phyloP scores from a whole-genome alignment of 2,888 invertebrate genomes.

The Antitype chi region DNA sequence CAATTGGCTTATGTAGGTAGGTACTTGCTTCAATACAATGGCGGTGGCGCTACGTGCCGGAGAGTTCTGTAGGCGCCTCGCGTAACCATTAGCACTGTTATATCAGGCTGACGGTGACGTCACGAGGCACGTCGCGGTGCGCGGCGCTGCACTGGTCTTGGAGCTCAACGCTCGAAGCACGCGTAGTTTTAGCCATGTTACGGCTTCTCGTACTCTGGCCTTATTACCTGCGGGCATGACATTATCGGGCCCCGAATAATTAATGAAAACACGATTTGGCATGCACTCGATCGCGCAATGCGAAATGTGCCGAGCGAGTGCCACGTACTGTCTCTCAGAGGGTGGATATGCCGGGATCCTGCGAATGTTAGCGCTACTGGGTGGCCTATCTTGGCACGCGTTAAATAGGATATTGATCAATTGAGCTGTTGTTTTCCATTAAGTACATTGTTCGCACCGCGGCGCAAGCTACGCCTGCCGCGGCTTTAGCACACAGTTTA shows the following conservation, averaged over 20 bases:
- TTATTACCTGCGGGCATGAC: no score
- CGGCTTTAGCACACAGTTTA: background rate
- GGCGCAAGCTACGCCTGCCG: background rate
- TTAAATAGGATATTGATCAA: background rate
- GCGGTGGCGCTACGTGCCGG: background rate
- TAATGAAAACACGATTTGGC: no score
- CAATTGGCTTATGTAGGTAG: constrained; percentile 27
- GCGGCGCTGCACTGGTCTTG: background rate
- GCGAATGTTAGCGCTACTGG: background rate
- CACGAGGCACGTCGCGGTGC: background rate
- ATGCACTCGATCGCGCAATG: background rate
- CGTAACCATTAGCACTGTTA: background rate
- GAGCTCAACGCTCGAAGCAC: no score
- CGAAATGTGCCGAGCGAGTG: background rate
- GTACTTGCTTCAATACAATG: constrained; percentile 3
- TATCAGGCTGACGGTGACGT: background rate
- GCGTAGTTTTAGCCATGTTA: no score
- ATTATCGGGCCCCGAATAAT: no score
- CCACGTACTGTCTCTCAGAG: background rate
- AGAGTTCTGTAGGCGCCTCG: background rate
- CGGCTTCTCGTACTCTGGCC: no score
- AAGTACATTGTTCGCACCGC: background rate
- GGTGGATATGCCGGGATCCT: background rate
- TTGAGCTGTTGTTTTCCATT: background rate
- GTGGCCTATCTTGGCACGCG: background rate